phyloP scores from a whole-genome alignment of 2,888 invertebrate genomes.

The Clivina fossor region DNA sequence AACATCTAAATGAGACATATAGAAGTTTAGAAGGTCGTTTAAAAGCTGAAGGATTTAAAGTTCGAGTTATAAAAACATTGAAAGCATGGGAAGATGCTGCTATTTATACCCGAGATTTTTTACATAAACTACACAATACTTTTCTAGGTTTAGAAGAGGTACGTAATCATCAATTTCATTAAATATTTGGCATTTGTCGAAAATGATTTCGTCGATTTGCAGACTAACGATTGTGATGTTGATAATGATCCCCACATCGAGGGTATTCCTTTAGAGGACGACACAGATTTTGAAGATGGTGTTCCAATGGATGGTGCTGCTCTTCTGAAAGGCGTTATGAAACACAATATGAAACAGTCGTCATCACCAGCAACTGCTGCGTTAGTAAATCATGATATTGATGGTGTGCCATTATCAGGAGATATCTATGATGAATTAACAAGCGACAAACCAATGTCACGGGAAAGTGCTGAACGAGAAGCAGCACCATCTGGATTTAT shows the following conservation, averaged over 20 bases:
- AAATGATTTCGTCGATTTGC: neutral
- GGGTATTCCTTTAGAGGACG: constrained; percentile 64
- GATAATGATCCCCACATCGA: constrained; percentile 53
- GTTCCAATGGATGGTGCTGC: constrained; percentile 82
- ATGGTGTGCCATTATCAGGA: constrained; percentile 60
- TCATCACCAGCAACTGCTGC: constrained; percentile 46
- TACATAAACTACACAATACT: constrained; percentile 83
- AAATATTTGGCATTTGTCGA: neutral
- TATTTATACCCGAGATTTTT: constrained; percentile 90
- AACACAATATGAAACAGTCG: constrained; percentile 51
- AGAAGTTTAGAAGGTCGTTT: constrained; percentile 77
- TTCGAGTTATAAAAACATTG: constrained; percentile 84
- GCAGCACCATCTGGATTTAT: constrained; percentile 71
- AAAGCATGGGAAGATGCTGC: constrained; percentile 98
- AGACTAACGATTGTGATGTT: constrained; percentile 10
- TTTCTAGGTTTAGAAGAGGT: constrained; percentile 76
- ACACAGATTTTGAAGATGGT: constrained; percentile 59
- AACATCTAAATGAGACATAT: constrained; percentile 70
- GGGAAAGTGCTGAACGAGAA: constrained; percentile 38
- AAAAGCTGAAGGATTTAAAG: constrained; percentile 96
- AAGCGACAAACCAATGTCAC: neutral
- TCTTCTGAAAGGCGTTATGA: constrained; percentile 70
- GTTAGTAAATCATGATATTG: constrained; percentile 65
- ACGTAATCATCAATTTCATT: constrained; percentile 29
- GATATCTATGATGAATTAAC: constrained; percentile 16